Evolutionary conservation across 2,113 vertebrate genomes (phyloP), one percentile per base, ranked within the genome.

Genomic region (Ochotona princeps): DNA sequence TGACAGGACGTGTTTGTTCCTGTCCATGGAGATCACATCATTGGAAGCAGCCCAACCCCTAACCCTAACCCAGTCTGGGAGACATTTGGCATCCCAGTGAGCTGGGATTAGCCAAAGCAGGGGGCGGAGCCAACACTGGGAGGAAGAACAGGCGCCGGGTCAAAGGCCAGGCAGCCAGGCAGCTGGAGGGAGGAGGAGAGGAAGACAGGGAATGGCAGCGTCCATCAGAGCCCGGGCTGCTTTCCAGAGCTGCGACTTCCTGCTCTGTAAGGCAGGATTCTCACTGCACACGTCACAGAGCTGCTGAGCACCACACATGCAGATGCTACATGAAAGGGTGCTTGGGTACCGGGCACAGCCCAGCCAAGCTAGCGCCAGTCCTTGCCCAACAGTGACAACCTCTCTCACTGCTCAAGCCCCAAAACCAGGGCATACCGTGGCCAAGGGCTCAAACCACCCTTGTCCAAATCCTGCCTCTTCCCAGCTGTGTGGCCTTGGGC

Each of bases 201-300:
- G 15, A 1, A 23, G 25, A 38, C 5, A 3, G 28, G 35, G 14
- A 63, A 5, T 26, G 81, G n/a, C 63, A 28, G 47, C 2, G n/a
- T 26, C 63, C 26, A 32, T 38, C 30, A 28, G 72, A 54, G 25
- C 7, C 25, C 38, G 38, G 38, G 38, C 38, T 44, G 38, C 38
- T 44, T 44, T 44, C 38, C 38, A 44, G 38, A 44, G 38, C 38
- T 44, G 38, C 38, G 38, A 44, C 38, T 44, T 44, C 38, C 38
- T 44, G 4, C 38, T 44, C 38, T 44, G 38, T 6, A 44, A 44
- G 38, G 38, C 1, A 14, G 63, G 47, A 14, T 69, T 30, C 8
- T 1, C 1, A 0, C 2, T 66, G 8, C 0, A 0, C 0, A 13
- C 9, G 0, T 17, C 65, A 15, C 74, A 9, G 10, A 10, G 47